These are phyloP conservation scores for Nasonovia ribisnigri DNA, from an alignment of 2,888 invertebrate species.

Conservation along the genomic window DNA sequence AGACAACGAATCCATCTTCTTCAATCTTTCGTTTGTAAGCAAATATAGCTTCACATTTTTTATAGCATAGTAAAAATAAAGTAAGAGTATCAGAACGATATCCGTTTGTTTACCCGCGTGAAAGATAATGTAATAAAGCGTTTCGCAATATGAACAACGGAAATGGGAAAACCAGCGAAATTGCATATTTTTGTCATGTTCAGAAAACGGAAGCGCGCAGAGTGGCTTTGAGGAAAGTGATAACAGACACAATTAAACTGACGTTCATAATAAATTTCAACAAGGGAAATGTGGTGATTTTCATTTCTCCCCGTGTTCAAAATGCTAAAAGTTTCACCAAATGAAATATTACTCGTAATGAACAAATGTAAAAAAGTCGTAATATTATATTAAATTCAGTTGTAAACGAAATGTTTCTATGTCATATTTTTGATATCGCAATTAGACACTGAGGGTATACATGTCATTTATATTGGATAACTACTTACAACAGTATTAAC, in stretches of 20 bases:
- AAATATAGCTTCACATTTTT: slow-evolving; percentile 13
- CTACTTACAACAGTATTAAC: not conserved
- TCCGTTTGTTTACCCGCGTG: slow-evolving; percentile 29
- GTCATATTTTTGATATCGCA: not conserved
- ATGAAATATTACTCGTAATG: not conserved
- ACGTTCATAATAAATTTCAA: slow-evolving; percentile 1
- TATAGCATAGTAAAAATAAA: not conserved
- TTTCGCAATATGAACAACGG: slow-evolving; percentile 46
- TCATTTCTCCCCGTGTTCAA: not conserved
- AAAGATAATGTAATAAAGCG: slow-evolving; percentile 37
- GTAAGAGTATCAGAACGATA: slow-evolving; percentile 25
- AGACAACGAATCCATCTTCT: slow-evolving; percentile 55
- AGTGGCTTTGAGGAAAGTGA: not conserved
- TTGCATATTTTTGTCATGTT: slow-evolving; percentile 26
- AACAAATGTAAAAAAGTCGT: not conserved
- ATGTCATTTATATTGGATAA: not conserved
- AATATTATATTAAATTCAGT: not conserved
- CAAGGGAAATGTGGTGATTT: not conserved
- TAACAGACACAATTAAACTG: slow-evolving; percentile 38
- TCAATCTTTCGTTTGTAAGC: slow-evolving; percentile 2
- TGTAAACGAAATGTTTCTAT: not conserved
- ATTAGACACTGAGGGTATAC: not conserved
- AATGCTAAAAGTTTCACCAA: not conserved
- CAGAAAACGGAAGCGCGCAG: slow-evolving; percentile 5
- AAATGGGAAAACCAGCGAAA: slow-evolving; percentile 44